Conservation (phyloP, 2,113 vertebrate genomes). For the Caloenas nicobarica region DNA sequence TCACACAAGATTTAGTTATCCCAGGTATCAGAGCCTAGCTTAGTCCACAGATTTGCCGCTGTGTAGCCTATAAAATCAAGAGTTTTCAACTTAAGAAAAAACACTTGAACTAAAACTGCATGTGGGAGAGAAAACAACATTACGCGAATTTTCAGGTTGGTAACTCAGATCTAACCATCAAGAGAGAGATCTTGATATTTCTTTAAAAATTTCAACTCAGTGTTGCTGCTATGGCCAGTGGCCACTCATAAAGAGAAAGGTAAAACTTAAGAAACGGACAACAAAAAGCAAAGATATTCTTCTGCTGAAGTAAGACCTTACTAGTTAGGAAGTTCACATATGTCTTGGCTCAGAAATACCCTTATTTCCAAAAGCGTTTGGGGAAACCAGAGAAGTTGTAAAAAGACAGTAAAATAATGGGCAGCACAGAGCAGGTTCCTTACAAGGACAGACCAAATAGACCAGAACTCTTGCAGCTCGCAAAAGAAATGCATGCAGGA, state of each 20-base stretch:
- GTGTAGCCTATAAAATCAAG: neutral
- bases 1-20: rapidly evolving
- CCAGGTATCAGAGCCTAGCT: neutral
- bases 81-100: neutral
- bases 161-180: neutral
- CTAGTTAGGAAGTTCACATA: neutral
- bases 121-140: neutral
- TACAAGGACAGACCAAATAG: neutral
- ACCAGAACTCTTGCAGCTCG: neutral
- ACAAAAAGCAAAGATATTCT: neutral
- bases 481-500: too few relatives aligned
- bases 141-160: neutral
- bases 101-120: neutral
- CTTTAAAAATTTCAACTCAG: neutral
- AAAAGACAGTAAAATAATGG: neutral
- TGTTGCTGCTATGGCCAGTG: neutral
- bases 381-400: neutral
- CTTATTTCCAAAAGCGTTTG: neutral
- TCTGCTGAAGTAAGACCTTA: neutral
- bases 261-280: neutral
- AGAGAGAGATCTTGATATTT: neutral
- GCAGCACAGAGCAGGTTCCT: neutral
- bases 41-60: neutral
- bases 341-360: neutral
- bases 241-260: rapidly evolving